A percentile compares a stretch with the other conserved stretches of the same genome.
These are phyloP conservation scores for Cosmia trapezina DNA, from an alignment of 2,888 invertebrate genomes.

Conservation along the genomic window DNA sequence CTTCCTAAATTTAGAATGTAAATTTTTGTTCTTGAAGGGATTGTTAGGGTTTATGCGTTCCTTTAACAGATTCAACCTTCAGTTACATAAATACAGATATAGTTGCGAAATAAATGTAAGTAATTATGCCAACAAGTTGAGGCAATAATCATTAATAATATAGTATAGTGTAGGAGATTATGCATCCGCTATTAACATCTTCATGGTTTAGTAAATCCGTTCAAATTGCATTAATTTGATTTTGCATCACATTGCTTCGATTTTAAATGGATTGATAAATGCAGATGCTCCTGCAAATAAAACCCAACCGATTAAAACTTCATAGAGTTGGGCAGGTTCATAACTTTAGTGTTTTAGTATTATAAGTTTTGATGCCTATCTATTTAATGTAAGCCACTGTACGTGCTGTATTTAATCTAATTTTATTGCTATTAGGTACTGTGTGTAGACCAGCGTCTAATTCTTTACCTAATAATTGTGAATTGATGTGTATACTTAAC, in stretches of 20 bases:
- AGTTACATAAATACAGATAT: slow-evolving; percentile 23
- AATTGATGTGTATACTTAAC: neutral
- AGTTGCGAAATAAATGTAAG: slow-evolving; percentile 29
- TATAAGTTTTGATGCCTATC: neutral
- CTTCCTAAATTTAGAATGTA: slow-evolving; percentile 8
- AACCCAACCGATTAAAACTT: neutral
- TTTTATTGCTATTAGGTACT: neutral
- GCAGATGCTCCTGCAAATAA: slow-evolving; percentile 5
- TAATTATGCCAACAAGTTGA: slow-evolving; percentile 21
- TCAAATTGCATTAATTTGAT: slow-evolving; percentile 23
- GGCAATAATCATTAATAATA: slow-evolving; percentile 40
- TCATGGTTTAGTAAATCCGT: slow-evolving; percentile 35
- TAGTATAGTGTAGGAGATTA: slow-evolving; percentile 14
- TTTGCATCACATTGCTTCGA: slow-evolving; percentile 22
- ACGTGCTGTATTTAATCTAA: neutral
- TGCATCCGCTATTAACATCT: slow-evolving; percentile 37
- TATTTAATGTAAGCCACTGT: neutral
- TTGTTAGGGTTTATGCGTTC: slow-evolving; percentile 36
- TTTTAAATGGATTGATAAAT: slow-evolving; percentile 17
- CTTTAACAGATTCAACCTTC: slow-evolving; percentile 37
- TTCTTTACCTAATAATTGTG: neutral
- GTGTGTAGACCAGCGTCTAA: neutral
- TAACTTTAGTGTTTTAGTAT: slow-evolving; percentile 3
- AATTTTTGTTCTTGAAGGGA: slow-evolving; percentile 14
- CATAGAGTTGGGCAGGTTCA: neutral